These are phyloP conservation scores for Micrasema longulum DNA, from an alignment of 1,140 invertebrate species.

Conservation along the genomic window DNA sequence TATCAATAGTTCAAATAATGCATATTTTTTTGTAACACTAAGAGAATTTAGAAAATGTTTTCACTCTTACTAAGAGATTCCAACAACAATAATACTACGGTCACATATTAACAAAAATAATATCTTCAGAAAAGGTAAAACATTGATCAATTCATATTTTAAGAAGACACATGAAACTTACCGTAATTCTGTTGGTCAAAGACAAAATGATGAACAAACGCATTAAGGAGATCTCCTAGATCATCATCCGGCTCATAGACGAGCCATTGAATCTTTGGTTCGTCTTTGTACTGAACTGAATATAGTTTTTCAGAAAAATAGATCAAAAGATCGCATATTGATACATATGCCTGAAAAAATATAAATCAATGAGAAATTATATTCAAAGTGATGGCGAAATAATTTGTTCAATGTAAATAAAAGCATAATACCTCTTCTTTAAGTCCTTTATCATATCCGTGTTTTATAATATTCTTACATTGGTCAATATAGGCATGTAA, in stretches of 20 bases:
- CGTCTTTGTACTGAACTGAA: conserved; percentile 65
- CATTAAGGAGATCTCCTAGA: conserved; percentile 86
- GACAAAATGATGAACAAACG: conserved; percentile 94
- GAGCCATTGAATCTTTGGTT: conserved; percentile 76
- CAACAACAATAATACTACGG: not conserved
- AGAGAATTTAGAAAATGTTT: conserved; percentile 25
- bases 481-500: conserved; percentile 80
- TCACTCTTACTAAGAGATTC: not conserved
- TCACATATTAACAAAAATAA: no score
- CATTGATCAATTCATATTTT: no score
- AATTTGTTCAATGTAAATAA: not conserved
- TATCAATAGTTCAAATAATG: conserved; percentile 47
- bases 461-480: conserved; percentile 77
- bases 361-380: not conserved
- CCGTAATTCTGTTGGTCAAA: conserved; percentile 90
- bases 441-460: conserved; percentile 66
- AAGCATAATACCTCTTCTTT: conserved; percentile 67
- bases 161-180: conserved; percentile 57
- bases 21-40: conserved; percentile 52
- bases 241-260: conserved; percentile 85
- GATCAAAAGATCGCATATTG: conserved; percentile 95
- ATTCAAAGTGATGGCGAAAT: not conserved
- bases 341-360: conserved; percentile 84
- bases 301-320: conserved; percentile 91
- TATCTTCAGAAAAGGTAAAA: no score